Base-by-base conservation (phyloP, 2,113 vertebrate genomes). In the Cololabis saira region DNA sequence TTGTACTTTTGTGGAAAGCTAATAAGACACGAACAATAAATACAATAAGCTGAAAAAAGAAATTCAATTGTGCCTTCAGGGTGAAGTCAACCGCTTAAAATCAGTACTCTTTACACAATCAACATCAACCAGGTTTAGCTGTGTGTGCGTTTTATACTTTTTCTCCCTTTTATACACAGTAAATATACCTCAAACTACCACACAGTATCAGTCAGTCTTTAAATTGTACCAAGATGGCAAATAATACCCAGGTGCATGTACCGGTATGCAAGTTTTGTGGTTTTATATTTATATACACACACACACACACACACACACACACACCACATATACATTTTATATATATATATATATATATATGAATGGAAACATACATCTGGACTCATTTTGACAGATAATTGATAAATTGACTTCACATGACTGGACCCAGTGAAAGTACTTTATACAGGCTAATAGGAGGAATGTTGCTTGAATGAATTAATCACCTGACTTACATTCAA, bases 361-460 rank as follows among this genome's bases (percentile, higher is more conserved):
- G 33, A 37, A 37, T 37, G 33, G 10, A 37, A 37, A 37, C 43
- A n/a, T 15, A 18, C 17, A 47, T 16, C 45, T 49, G 2, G 4
- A 15, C 54, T 66, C 40, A 45, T 62, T 61, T 37, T 27, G n/a
- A 45, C 18, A 22, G 27, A 44, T 42, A 77, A 84, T 47, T 18
- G 54, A 59, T 57, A 30, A 82, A 83, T 49, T 83, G 74, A 61
- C 61, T 76, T 83, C 83, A 87, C 74, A 66, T 82, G 80, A 87
- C 76, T 50, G 66, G 40, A 55, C 49, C 17, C 49, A 14, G 7
- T 50, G 12, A 71, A 68, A 65, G 53, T 33, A 40, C 48, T 8
- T 61, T 11, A 67, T 24, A 15, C 48, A 43, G 52, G 11, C 19
- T 72, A 86, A 68, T 63, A 56, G 58, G 52, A 19, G 18, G 37